phyloP scores from a whole-genome alignment of 1,140 invertebrate genomes.

The Sinella curviseta region DNA sequence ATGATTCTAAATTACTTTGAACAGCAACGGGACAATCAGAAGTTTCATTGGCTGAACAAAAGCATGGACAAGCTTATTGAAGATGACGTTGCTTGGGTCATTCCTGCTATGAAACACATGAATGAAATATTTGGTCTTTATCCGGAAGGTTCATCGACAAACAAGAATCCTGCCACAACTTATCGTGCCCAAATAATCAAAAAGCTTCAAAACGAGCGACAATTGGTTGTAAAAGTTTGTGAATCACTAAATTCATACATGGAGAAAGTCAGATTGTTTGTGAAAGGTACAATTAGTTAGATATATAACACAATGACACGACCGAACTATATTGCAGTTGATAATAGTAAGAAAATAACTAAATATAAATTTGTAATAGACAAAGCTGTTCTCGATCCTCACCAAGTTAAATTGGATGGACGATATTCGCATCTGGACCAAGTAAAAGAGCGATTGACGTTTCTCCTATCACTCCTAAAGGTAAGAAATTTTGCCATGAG shows the following conservation, averaged over 20 bases:
- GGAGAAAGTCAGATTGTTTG: slow-evolving; percentile 74
- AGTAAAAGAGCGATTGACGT: slow-evolving; percentile 90
- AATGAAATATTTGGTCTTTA: slow-evolving; percentile 93
- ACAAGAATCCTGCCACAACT: slow-evolving; percentile 61
- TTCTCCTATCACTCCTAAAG: slow-evolving; percentile 79
- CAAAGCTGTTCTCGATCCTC: slow-evolving; percentile 76
- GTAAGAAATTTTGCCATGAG: background rate
- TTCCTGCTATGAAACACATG: slow-evolving; percentile 93
- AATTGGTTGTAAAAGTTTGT: slow-evolving; percentile 88
- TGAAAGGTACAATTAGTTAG: slow-evolving; percentile 60
- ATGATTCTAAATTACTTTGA: too few species aligned
- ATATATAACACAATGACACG: too few species aligned
- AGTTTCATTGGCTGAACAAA: slow-evolving; percentile 91
- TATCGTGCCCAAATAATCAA: slow-evolving; percentile 81
- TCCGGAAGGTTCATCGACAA: slow-evolving; percentile 72
- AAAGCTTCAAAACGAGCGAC: slow-evolving; percentile 85
- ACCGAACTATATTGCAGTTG: too few species aligned
- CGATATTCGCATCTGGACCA: slow-evolving; percentile 89
- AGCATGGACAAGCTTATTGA: slow-evolving; percentile 92
- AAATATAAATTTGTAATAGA: slow-evolving; percentile 53
- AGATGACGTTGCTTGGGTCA: slow-evolving; percentile 78
- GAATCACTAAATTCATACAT: slow-evolving; percentile 91
- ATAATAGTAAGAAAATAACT: slow-evolving; percentile 18
- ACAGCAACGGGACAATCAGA: slow-evolving; percentile 91
- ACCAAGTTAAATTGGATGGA: slow-evolving; percentile 79